Evolutionary conservation across 1,140 invertebrate species (phyloP).

Genomic region (Gonatopus flavifemur): DNA sequence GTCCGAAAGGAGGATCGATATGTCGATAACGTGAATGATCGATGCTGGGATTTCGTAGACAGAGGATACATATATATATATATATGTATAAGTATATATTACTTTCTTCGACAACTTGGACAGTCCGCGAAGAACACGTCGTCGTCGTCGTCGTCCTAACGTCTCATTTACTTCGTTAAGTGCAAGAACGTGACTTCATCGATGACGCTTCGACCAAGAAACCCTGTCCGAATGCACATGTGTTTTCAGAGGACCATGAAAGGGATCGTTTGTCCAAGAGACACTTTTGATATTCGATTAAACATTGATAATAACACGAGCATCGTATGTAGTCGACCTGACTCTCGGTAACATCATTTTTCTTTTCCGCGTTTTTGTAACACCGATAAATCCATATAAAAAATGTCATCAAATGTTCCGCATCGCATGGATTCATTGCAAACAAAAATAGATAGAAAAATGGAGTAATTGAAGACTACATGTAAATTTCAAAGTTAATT

Average conservation of each 20-base stretch:
- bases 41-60: conserved; percentile 34
- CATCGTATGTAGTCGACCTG: too few species aligned
- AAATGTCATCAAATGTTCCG: too few species aligned
- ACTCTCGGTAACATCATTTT: too few species aligned
- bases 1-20: conserved; percentile 44
- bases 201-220: not conserved
- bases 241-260: conserved; percentile 1
- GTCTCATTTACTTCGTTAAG: conserved; percentile 30
- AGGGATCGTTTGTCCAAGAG: conserved; percentile 10
- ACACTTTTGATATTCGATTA: too few species aligned
- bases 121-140: conserved; percentile 15
- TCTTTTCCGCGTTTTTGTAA: too few species aligned
- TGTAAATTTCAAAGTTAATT: too few species aligned
- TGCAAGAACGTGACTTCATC: conserved; percentile 11
- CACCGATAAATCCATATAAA: too few species aligned
- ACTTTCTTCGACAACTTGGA: conserved; percentile 14
- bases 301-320: too few species aligned
- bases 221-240: conserved; percentile 3
- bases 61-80: conserved; percentile 22
- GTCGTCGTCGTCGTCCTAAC: conserved; percentile 13
- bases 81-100: too few species aligned
- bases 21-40: conserved; percentile 54
- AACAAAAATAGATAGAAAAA: too few species aligned
- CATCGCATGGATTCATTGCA: too few species aligned
- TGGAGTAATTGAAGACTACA: too few species aligned